A percentile compares a stretch with the other conserved stretches of the same genome.
Evolutionary conservation across 1,140 invertebrate genomes (phyloP).

Genomic region (Drosophila paulistorum): DNA sequence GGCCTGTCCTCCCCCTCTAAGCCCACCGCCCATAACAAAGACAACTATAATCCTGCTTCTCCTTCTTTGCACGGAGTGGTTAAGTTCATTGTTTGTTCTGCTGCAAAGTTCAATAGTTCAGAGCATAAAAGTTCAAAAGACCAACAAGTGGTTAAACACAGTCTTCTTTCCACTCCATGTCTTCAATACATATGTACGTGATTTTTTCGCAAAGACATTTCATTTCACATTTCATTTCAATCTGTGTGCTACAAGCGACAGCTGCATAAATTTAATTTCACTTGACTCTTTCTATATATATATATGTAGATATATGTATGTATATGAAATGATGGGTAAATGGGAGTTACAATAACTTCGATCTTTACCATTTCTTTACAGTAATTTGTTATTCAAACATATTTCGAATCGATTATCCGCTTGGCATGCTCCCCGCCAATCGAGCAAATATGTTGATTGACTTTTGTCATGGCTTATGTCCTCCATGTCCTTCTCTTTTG

Average conservation of each 20-base stretch:
- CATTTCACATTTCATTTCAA: slow-evolving; percentile 22
- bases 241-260: slow-evolving; percentile 35
- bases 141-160: slow-evolving; percentile 68
- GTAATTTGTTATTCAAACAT: slow-evolving; percentile 81
- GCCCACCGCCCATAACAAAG: not conserved
- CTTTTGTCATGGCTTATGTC: slow-evolving; percentile 73
- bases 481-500: slow-evolving; percentile 9
- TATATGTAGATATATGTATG: not conserved
- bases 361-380: slow-evolving; percentile 67
- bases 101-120: slow-evolving; percentile 71
- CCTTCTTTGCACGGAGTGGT: not conserved
- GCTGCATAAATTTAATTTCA: slow-evolving; percentile 68
- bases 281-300: slow-evolving; percentile 8
- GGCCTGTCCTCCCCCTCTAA: not conserved
- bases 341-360: slow-evolving; percentile 62
- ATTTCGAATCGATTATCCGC: slow-evolving; percentile 80
- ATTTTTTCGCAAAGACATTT: slow-evolving; percentile 27
- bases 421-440: slow-evolving; percentile 71
- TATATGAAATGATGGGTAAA: slow-evolving; percentile 38
- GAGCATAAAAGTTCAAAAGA: slow-evolving; percentile 53
- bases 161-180: slow-evolving; percentile 20
- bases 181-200: slow-evolving; percentile 16
- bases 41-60: not conserved
- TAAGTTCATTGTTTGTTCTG: slow-evolving; percentile 65
- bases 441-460: slow-evolving; percentile 80